These are phyloP conservation scores for Drosophila pseudoananassae DNA, from an alignment of 1,140 invertebrate species.

Conservation along the genomic window DNA sequence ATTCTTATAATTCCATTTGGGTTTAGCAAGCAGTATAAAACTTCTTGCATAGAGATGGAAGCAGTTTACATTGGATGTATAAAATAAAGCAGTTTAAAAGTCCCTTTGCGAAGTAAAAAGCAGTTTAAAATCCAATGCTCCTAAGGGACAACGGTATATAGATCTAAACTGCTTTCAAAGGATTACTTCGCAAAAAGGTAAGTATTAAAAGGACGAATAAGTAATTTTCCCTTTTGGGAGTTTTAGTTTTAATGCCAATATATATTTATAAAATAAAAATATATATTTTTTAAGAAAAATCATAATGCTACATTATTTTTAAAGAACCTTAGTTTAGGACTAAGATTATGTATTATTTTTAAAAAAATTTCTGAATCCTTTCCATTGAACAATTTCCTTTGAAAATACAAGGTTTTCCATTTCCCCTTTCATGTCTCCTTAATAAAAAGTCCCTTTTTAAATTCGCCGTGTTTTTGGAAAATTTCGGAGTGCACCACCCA, in stretches of 20 bases:
- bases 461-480: constrained; percentile 14
- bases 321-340: background rate
- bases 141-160: background rate
- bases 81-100: background rate
- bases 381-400: background rate
- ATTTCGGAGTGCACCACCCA: constrained; percentile 4
- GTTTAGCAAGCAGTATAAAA: background rate
- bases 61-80: background rate
- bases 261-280: no score
- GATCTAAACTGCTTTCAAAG: background rate
- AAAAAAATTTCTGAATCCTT: background rate
- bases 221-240: background rate
- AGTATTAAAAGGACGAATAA: background rate
- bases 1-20: background rate
- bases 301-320: background rate
- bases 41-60: background rate
- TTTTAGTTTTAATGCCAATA: no score
- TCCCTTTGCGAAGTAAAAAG: background rate
- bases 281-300: no score
- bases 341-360: background rate
- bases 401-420: constrained; percentile 9
- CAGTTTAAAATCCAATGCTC: background rate
- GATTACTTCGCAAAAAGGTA: no score
- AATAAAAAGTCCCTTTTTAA: background rate
- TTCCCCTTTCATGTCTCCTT: background rate